Evolutionary conservation across 2,888 invertebrate genomes (phyloP).

Genomic region (Anarsia innoxiella): DNA sequence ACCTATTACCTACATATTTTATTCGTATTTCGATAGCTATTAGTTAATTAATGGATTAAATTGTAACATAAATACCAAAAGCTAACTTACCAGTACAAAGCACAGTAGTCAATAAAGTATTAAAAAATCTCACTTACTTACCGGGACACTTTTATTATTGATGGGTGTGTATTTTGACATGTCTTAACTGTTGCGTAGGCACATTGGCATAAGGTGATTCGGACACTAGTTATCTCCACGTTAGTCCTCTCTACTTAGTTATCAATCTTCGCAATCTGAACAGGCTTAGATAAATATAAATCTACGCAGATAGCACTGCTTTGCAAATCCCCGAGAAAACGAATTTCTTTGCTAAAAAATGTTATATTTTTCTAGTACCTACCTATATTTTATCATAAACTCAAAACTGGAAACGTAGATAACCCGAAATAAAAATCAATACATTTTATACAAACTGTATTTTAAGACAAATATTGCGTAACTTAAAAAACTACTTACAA

Average conservation of each 20-base stretch:
- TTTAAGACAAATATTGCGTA: neutral
- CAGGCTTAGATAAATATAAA: constrained; percentile 3
- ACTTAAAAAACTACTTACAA: neutral
- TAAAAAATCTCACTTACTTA: no score
- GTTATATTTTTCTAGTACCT: no score
- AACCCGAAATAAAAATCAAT: neutral
- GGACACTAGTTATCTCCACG: neutral
- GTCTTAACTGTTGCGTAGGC: neutral
- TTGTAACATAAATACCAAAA: no score
- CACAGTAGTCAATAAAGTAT: no score
- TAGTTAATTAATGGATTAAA: no score
- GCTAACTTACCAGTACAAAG: neutral
- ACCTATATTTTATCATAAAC: no score
- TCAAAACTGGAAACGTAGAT: no score
- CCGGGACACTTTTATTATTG: constrained; percentile 1
- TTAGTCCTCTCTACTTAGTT: neutral
- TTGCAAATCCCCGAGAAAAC: no score
- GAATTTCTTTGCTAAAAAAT: no score
- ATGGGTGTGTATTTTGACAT: constrained; percentile 1
- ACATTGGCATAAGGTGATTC: neutral
- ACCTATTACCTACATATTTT: no score
- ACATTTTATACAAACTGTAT: constrained; percentile 3
- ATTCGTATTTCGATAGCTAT: no score
- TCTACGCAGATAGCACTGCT: neutral
- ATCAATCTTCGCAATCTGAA: constrained; percentile 4